Evolutionary conservation across 2,888 invertebrate species (phyloP).

Genomic region (Aspidapion aeneum): DNA sequence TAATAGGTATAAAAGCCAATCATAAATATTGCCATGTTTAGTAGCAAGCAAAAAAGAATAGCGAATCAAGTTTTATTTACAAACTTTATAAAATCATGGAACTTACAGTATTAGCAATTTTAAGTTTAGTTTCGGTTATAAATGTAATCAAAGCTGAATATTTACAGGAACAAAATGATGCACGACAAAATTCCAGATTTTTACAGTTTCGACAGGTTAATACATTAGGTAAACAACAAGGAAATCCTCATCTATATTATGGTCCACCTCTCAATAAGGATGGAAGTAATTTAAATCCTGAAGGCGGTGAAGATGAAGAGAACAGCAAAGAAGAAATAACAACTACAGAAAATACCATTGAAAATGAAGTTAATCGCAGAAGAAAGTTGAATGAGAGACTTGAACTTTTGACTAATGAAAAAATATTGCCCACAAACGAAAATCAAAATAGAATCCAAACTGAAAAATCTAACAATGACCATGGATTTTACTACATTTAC

Average conservation of each 20-base stretch:
- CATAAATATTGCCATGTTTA: too few relatives aligned
- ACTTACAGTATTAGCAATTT: background rate
- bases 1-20: too few relatives aligned
- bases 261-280: background rate
- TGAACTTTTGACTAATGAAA: background rate
- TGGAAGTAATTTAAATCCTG: background rate
- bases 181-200: background rate
- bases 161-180: background rate
- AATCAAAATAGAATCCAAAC: background rate
- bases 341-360: background rate
- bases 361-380: background rate
- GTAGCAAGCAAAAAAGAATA: too few relatives aligned
- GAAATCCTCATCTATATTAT: background rate
- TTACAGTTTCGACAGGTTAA: background rate
- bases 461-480: background rate
- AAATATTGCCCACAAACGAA: background rate
- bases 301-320: background rate
- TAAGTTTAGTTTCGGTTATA: background rate
- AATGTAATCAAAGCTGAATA: too few relatives aligned
- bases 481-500: conserved; percentile 56
- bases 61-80: too few relatives aligned
- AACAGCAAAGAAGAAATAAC: background rate
- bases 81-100: too few relatives aligned
- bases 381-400: background rate
- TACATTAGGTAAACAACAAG: background rate